Percentiles rank a stretch among this genome's conserved stretches.
Evolutionary conservation across 2,888 invertebrate species (phyloP).

Genomic region (Cactoblastis cactorum): DNA sequence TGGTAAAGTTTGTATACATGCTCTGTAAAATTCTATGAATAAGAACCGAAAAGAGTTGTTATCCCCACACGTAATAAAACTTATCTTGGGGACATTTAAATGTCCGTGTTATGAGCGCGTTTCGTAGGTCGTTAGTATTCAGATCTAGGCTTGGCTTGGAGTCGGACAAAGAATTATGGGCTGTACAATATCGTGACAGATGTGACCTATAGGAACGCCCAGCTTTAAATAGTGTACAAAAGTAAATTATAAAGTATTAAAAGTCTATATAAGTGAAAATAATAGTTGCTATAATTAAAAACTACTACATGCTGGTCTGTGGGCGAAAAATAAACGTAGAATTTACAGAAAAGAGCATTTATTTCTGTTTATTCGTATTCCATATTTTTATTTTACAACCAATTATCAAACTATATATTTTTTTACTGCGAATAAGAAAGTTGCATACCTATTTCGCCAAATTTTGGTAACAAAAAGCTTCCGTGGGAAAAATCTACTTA

Average conservation of each 20-base stretch:
- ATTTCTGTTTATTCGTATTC: no score
- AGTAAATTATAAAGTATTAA: not conserved
- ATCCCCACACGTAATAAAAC: conserved; percentile 29
- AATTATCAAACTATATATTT: no score
- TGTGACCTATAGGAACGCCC: not conserved
- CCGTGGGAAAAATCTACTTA: not conserved
- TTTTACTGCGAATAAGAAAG: no score
- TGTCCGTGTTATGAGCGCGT: conserved; percentile 35
- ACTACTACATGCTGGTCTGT: no score
- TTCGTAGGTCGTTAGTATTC: conserved; percentile 49
- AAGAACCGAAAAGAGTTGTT: not conserved
- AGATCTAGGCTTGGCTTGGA: conserved; percentile 23
- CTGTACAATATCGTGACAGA: conserved; percentile 13
- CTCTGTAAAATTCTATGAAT: not conserved
- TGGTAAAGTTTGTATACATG: no score
- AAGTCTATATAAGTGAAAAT: no score
- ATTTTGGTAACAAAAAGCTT: no score
- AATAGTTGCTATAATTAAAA: no score
- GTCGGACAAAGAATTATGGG: conserved; percentile 14
- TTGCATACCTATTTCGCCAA: no score
- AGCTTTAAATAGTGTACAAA: not conserved
- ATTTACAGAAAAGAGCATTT: no score
- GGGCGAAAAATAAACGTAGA: no score
- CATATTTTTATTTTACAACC: no score
- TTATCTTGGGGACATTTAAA: conserved; percentile 34